Evolutionary conservation across 2,113 vertebrate species (phyloP).

Genomic region (Clinocottus analis): DNA sequence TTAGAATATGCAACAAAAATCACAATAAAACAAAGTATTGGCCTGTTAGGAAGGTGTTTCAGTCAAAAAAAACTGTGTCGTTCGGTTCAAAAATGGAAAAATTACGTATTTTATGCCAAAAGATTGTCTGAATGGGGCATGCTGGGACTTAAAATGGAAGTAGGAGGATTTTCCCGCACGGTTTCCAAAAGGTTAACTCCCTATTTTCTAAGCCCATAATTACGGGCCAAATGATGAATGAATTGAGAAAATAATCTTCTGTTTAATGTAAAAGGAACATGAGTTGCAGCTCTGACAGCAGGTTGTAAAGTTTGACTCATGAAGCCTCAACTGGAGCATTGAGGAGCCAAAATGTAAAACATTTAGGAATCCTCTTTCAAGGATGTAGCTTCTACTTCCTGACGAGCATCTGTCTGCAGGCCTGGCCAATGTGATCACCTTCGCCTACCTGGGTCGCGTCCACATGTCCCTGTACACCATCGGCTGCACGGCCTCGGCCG

Average conservation of each 20-base stretch:
- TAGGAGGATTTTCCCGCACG: too few species aligned
- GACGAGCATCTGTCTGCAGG: slow-evolving; percentile 61
- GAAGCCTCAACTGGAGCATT: not conserved
- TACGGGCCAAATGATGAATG: not conserved
- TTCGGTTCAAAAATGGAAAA: too few species aligned
- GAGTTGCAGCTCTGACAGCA: not conserved
- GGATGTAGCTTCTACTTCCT: not conserved
- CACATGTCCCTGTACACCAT: slow-evolving; percentile 90
- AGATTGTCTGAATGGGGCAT: too few species aligned
- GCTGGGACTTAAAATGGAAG: too few species aligned
- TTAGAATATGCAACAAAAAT: too few species aligned
- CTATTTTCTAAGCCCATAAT: not conserved
- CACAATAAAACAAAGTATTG: too few species aligned
- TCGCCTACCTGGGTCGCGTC: slow-evolving; percentile 87
- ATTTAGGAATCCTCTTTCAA: not conserved
- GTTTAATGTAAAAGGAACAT: not conserved
- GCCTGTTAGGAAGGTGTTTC: too few species aligned
- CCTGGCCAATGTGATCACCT: slow-evolving; percentile 85
- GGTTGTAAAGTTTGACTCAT: not conserved
- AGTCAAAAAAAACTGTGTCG: too few species aligned
- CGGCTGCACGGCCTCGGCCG: slow-evolving; percentile 85
- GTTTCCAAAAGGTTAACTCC: too few species aligned
- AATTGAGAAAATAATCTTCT: not conserved
- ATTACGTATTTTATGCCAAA: too few species aligned
- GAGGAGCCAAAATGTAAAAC: not conserved